phyloP scores from a whole-genome alignment of 2,888 invertebrate species.

The Chrysomela aeneicollis region DNA sequence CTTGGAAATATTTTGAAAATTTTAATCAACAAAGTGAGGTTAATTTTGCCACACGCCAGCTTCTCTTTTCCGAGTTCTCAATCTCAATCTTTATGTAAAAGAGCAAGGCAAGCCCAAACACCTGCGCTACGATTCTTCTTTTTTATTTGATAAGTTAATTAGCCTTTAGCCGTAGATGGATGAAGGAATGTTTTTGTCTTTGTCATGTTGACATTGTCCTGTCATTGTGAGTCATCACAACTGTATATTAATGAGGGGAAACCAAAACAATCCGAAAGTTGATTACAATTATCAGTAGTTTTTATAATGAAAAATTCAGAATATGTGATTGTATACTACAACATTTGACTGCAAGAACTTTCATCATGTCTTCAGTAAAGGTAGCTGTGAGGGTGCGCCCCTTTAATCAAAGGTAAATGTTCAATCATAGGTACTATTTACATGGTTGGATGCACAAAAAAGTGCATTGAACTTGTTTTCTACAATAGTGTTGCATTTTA shows the following conservation, averaged over 20 bases:
- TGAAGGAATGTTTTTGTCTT: no score
- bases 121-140: no score
- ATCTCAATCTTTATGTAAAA: no score
- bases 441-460: conserved; percentile 47
- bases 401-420: conserved; percentile 81
- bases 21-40: no score
- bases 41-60: no score
- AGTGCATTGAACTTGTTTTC: conserved; percentile 51
- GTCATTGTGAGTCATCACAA: conserved; percentile 22
- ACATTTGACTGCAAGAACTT: background rate
- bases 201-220: conserved; percentile 45
- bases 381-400: conserved; percentile 91
- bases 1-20: no score
- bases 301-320: background rate
- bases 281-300: background rate
- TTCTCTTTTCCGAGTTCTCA: no score
- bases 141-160: no score
- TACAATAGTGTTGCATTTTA: conserved; percentile 58
- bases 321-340: background rate
- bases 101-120: no score
- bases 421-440: conserved; percentile 8
- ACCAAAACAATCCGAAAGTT: background rate
- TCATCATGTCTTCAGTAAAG: conserved; percentile 86
- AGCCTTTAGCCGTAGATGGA: no score
- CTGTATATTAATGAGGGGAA: background rate